Base-by-base conservation (phyloP, 2,113 vertebrate genomes). In the Scytalopus superciliaris region DNA sequence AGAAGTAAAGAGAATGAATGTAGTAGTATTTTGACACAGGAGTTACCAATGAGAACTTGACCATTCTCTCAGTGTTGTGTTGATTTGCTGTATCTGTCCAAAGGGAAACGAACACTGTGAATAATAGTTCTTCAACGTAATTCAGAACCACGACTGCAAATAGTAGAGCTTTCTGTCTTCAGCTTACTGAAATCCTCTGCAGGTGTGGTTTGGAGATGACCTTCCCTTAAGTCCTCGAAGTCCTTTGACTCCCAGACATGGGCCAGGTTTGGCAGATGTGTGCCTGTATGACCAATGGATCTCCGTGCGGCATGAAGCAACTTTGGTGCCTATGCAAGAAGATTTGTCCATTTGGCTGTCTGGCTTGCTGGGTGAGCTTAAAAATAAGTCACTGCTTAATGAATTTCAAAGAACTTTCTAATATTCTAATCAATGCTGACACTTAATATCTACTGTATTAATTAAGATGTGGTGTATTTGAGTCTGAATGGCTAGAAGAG, bases 251-350 rank as follows among this genome's bases (percentile, higher is more conserved):
- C 98, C 98, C 50, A 98, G 99, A 1, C 98, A 99, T 2, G 99
- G 99, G 22, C 99, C 99, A 0, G 99, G 99, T 19, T 97, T 99
- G 75, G 95, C 99, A 3, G 98, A 99, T 2, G 99, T 99, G 53
- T 98, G 98, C 81, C 98, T 99, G 89, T 99, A 99, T 6, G 99
- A 99, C 91, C 99, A 99, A 18, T 99, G 99, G 99, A 97, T 99
- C 94, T 97, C 99, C 0, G 99, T 99, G 90, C 97, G 99, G 5
- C 99, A 99, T 2, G 99, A 99, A 87, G 99, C 99, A 82, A 98
- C 98, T 1, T 93, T 99, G 95, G 94, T 99, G 91, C 99, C 99
- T 55, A 99, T 99, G 99, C 99, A 99, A 81, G 99, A 99, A 92
- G 99, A 99, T 55, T 97, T 99, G 76, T 98, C 99, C 4, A 99